Conservation (phyloP, 2,888 invertebrate species). For the Heliconius cydno region DNA sequence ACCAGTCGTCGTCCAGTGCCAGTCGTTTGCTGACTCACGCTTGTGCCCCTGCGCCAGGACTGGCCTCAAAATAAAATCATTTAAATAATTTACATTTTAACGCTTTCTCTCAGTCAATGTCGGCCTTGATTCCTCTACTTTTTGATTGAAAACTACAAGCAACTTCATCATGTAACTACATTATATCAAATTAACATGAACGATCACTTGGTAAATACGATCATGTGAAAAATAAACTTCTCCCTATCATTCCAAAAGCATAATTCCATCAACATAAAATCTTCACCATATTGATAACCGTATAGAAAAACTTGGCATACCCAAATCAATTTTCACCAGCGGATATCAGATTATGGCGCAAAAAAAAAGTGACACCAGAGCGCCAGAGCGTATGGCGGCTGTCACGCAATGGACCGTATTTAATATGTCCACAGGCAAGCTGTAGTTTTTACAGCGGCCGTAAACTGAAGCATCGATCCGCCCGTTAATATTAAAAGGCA, state of each 20-base stretch:
- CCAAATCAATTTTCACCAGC: slow-evolving; percentile 52
- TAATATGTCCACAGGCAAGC: slow-evolving; percentile 64
- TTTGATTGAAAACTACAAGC: not conserved
- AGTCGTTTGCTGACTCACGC: no score
- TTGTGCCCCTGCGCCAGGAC: no score
- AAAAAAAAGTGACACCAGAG: slow-evolving; percentile 49
- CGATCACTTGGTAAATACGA: no score
- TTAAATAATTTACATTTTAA: not conserved
- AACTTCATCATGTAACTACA: no score
- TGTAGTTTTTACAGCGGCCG: slow-evolving; percentile 72
- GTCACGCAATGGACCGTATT: slow-evolving; percentile 66
- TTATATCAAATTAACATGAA: no score
- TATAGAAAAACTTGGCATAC: slow-evolving; percentile 34
- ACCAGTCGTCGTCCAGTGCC: no score
- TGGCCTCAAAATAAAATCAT: no score
- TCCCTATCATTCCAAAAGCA: not conserved
- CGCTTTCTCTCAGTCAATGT: not conserved
- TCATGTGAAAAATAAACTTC: not conserved
- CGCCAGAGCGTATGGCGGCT: slow-evolving; percentile 56
- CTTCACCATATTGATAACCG: not conserved
- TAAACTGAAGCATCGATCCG: slow-evolving; percentile 72
- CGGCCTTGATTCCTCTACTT: not conserved
- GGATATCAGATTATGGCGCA: slow-evolving; percentile 43
- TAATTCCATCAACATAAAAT: not conserved
- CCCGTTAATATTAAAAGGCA: slow-evolving; percentile 67